Conservation (phyloP, 2,888 invertebrate species). For the Rhabditoides inermis region DNA sequence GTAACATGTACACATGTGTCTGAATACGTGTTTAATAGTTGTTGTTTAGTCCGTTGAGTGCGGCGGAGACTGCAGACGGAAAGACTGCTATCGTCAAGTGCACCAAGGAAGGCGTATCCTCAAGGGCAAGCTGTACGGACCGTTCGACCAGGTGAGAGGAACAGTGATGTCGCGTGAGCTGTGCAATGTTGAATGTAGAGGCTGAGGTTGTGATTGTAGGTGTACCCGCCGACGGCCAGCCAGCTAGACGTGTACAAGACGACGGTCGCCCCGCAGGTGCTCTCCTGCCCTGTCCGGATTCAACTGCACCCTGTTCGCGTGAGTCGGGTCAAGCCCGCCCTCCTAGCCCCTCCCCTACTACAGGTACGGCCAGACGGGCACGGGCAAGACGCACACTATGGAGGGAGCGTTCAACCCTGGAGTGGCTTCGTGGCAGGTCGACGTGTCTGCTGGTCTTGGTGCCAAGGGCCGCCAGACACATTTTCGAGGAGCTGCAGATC, state of each 20-base stretch:
- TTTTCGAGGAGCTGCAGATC: conserved; percentile 76
- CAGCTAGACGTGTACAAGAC: conserved; percentile 79
- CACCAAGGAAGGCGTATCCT: too few species aligned
- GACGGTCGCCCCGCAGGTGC: conserved; percentile 78
- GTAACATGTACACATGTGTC: too few species aligned
- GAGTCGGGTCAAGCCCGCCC: too few species aligned
- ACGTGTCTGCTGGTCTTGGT: conserved; percentile 80
- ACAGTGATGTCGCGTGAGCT: too few species aligned
- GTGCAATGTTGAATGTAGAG: too few species aligned
- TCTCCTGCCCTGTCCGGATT: conserved; percentile 85
- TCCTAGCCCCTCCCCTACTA: conserved; percentile 5
- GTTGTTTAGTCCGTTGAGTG: conserved; percentile 68
- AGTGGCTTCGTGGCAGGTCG: conserved; percentile 65
- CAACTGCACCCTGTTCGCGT: conserved; percentile 96
- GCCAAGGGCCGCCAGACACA: conserved; percentile 77
- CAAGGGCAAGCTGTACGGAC: conserved; percentile 30
- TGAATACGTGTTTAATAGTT: too few species aligned
- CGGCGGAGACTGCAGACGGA: conserved; percentile 62
- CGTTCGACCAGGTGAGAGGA: conserved; percentile 63
- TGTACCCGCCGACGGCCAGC: conserved; percentile 72
- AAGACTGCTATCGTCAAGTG: conserved; percentile 68
- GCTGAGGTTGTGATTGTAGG: conserved; percentile 53
- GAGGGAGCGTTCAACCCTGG: conserved; percentile 60
- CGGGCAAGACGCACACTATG: conserved; percentile 95
- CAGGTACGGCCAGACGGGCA: conserved; percentile 61